Conservation (phyloP, 2,113 vertebrate genomes). For the Marcusenius ussheri region DNA sequence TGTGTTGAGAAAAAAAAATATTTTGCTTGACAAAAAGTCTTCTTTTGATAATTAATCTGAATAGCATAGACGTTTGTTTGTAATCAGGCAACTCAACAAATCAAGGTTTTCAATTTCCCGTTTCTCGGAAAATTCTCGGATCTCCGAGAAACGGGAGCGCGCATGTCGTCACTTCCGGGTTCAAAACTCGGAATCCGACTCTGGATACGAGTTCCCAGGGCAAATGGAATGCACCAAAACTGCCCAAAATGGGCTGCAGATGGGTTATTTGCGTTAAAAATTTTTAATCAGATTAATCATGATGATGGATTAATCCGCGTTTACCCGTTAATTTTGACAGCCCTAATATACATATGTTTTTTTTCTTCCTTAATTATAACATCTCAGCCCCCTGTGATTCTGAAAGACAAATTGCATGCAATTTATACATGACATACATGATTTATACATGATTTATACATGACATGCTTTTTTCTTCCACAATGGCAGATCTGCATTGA, state of each 20-base stretch:
- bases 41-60: conserved; percentile 6
- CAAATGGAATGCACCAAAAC: too few relatives aligned
- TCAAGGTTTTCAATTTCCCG: not conserved
- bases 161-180: too few relatives aligned
- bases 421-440: conserved; percentile 16
- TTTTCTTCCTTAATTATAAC: conserved; percentile 15
- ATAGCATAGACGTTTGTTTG: conserved; percentile 8
- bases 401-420: conserved; percentile 4
- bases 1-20: not conserved
- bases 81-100: conserved; percentile 25
- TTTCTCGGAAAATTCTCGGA: too few relatives aligned
- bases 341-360: not conserved
- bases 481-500: not conserved
- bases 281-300: too few relatives aligned
- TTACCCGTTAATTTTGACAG: too few relatives aligned
- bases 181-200: too few relatives aligned
- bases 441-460: conserved; percentile 23
- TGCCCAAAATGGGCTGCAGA: too few relatives aligned
- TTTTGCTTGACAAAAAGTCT: not conserved
- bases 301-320: too few relatives aligned
- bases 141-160: too few relatives aligned
- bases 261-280: too few relatives aligned
- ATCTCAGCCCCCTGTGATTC: conserved; percentile 10
- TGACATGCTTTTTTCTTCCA: conserved; percentile 14
- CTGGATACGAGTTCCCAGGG: too few relatives aligned